Evolutionary conservation across 1,140 invertebrate species (phyloP).

Genomic region (Adoxophyes honmai): DNA sequence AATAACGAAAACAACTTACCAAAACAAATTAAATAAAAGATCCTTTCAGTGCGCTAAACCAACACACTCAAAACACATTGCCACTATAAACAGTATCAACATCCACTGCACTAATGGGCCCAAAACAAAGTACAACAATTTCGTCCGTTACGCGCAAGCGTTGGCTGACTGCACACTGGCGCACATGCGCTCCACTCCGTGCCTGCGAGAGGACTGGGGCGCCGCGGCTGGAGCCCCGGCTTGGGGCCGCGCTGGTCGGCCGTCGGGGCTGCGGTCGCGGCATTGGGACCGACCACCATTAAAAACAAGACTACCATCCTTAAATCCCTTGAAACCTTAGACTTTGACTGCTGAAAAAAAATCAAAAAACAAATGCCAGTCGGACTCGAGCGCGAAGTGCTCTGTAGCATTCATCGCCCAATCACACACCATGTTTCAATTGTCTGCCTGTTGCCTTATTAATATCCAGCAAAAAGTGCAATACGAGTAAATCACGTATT

Average conservation of each 20-base stretch:
- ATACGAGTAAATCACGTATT: too few species aligned
- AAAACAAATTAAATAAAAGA: neutral
- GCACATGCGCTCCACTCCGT: neutral
- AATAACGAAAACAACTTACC: neutral
- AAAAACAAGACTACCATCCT: too few species aligned
- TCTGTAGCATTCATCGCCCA: too few species aligned
- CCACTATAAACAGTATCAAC: neutral
- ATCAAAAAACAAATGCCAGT: too few species aligned
- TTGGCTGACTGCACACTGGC: neutral
- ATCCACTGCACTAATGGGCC: neutral
- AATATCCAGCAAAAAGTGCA: too few species aligned
- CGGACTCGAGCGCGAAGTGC: too few species aligned
- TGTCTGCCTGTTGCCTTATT: too few species aligned
- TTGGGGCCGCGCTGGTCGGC: neutral
- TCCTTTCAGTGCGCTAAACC: neutral
- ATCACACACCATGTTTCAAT: too few species aligned
- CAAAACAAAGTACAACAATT: constrained; percentile 3
- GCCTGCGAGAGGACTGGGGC: neutral
- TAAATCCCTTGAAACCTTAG: too few species aligned
- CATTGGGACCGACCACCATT: too few species aligned
- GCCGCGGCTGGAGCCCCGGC: neutral
- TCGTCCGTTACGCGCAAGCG: too few species aligned
- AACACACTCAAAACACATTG: neutral
- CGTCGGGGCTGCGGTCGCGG: neutral
- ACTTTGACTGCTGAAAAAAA: too few species aligned